phyloP scores from a whole-genome alignment of 1,140 invertebrate species.

The Heliconius hermathena region DNA sequence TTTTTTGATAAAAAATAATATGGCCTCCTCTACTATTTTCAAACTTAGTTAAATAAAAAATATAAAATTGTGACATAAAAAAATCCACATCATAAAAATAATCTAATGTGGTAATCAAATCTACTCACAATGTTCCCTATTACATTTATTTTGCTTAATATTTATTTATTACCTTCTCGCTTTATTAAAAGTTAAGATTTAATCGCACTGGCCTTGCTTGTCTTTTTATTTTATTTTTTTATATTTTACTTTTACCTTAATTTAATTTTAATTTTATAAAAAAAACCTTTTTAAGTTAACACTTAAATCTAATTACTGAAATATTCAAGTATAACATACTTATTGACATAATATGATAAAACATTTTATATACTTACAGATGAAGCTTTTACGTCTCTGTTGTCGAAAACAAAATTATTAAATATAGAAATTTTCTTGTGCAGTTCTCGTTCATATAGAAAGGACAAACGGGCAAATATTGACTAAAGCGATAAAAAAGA shows the following conservation, averaged over 20 bases:
- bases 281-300: background rate
- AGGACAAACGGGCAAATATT: conserved; percentile 45
- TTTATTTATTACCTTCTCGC: background rate
- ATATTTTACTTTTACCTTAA: too few relatives aligned
- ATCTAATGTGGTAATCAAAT: background rate
- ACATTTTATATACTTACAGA: conserved; percentile 45
- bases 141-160: background rate
- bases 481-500: conserved; percentile 68
- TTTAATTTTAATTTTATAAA: too few relatives aligned
- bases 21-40: too few relatives aligned
- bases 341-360: background rate
- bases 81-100: background rate
- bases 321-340: too few relatives aligned
- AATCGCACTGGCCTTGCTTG: too few relatives aligned
- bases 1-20: too few relatives aligned
- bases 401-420: conserved; percentile 39
- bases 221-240: too few relatives aligned
- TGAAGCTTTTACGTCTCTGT: conserved; percentile 39
- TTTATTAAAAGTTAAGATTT: too few relatives aligned
- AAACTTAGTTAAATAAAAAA: background rate
- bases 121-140: background rate
- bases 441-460: conserved; percentile 1
- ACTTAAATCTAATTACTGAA: background rate
- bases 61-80: background rate
- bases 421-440: background rate